Evolutionary conservation across 2,113 vertebrate genomes (phyloP), one percentile per base, ranked within the genome.

Genomic region (Ailuropoda melanoleuca): DNA sequence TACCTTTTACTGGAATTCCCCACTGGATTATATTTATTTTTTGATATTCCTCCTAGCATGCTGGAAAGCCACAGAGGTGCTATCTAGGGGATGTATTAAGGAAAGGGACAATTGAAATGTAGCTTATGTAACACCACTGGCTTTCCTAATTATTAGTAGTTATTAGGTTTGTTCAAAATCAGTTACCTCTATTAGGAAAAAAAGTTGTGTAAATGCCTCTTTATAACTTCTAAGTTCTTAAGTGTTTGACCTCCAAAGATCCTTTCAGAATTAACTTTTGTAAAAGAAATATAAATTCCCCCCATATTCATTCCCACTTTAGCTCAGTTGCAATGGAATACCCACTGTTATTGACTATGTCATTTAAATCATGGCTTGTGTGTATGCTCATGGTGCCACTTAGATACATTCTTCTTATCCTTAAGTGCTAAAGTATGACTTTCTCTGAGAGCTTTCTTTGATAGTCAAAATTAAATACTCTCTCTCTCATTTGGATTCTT

Each of bases 131-230:
- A 23, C 31, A 78, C 24, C 21, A 50, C 8, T 68, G 13, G 72
- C 55, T 93, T 77, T 23, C 83, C 18, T 89, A 81, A 10, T 53
- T 96, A 58, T 82, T 92, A 90, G 34, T 50, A 43, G 1, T 2
- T 66, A n/a, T 70, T 89, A 90, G 15, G n/a, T 90, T 92, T 84
- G 31, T 66, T 96, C 56, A 90, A 95, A 84, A 84, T 90, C 26
- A 56, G 26, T 88, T 62, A 92, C 82, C 34, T 46, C 7, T 66
- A 90, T 13, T 10, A 62, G 21, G 34, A 5, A 13, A 66, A 68
- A 48, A n/a, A 29, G 29, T 46, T 24, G 3, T 60, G 4, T 34
- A 7, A 37, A 68, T 8, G 75, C 88, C 3, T 68, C 92, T 81
- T 87, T 66, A 87, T 68, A 86, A 87, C 6, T 43, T 92, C n/a